A percentile compares a stretch with the other conserved stretches of the same genome.
Conservation (phyloP, 2,888 invertebrate species). For the Philaethria dido region DNA sequence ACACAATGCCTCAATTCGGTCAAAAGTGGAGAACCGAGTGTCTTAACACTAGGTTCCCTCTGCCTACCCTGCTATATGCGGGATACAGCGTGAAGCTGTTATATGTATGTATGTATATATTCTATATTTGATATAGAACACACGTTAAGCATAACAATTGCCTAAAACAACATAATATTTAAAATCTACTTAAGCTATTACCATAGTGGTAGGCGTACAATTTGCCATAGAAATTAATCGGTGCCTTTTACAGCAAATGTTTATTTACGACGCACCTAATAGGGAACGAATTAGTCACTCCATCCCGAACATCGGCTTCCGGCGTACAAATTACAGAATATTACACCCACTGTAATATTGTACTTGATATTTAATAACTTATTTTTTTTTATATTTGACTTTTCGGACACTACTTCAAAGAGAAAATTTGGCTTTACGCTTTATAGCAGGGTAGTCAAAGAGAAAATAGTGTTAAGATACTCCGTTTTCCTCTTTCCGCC, state of each 20-base stretch:
- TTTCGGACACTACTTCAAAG: background rate
- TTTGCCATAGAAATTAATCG: constrained; percentile 40
- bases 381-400: background rate
- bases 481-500: too few species aligned
- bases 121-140: too few species aligned
- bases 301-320: constrained; percentile 38
- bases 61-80: too few species aligned
- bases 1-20: too few species aligned
- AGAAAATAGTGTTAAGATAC: too few species aligned
- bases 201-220: constrained; percentile 32
- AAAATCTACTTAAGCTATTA: background rate
- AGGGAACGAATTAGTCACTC: constrained; percentile 43
- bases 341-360: constrained; percentile 30
- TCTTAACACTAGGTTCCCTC: too few species aligned
- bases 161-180: background rate
- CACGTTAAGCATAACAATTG: background rate
- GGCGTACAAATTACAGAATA: constrained; percentile 34
- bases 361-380: constrained; percentile 22
- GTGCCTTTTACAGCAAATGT: constrained; percentile 37
- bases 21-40: too few species aligned
- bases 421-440: too few species aligned
- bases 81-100: too few species aligned
- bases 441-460: too few species aligned
- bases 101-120: too few species aligned
- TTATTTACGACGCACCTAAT: constrained; percentile 35